Evolutionary conservation across 2,888 invertebrate species (phyloP).

Genomic region (Apodemia mormo): DNA sequence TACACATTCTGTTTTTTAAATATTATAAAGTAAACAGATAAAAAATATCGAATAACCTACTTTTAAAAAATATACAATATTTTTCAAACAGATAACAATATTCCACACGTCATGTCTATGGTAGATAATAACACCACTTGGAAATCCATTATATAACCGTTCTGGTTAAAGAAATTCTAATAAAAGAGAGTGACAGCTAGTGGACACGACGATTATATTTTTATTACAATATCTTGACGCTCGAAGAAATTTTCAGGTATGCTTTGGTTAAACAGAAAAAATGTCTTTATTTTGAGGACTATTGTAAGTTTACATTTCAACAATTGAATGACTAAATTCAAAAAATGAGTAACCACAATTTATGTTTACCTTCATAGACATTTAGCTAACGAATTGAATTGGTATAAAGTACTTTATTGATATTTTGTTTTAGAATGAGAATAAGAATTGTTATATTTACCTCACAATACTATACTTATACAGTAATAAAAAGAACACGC

Average conservation of each 20-base stretch:
- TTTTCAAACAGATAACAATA: background rate
- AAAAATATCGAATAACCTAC: background rate
- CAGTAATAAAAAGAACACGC: too few relatives aligned
- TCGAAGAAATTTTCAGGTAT: background rate
- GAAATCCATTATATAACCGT: constrained; percentile 5
- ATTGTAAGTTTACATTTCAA: too few relatives aligned
- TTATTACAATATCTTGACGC: background rate
- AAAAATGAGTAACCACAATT: too few relatives aligned
- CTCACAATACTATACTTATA: too few relatives aligned
- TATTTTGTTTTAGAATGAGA: too few relatives aligned
- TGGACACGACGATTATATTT: constrained; percentile 5
- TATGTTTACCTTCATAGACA: too few relatives aligned
- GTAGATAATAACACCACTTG: constrained; percentile 1
- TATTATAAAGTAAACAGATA: background rate
- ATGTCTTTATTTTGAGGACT: background rate
- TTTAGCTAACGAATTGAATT: too few relatives aligned
- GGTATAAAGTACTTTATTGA: too few relatives aligned
- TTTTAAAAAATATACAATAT: background rate
- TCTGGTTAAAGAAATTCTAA: background rate
- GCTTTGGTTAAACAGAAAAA: background rate
- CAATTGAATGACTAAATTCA: too few relatives aligned
- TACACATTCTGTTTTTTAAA: too few relatives aligned
- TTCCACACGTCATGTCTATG: background rate
- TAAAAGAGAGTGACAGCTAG: background rate
- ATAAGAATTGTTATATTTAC: too few relatives aligned